Base-by-base conservation (phyloP, 2,797 vertebrate species). In the Novumbra hubbsi region DNA sequence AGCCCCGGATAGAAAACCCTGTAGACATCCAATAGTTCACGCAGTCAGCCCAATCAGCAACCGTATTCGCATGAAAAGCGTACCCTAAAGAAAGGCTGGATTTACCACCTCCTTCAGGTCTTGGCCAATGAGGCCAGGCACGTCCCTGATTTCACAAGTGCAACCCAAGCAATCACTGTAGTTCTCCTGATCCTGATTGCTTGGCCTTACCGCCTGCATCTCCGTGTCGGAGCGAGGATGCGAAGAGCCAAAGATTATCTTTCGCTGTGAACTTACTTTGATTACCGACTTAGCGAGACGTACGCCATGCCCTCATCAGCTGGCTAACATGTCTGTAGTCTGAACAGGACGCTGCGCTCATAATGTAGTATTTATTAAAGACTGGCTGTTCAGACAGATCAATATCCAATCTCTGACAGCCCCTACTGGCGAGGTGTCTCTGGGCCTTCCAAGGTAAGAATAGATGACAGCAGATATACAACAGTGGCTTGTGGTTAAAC, bases 351-450 rank as follows among this genome's bases (percentile, higher is more conserved):
- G 86, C 91, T 87, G 79, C 86, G 89, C 81, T 88, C 90, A 94
- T 90, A 93, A 92, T 91, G 83, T 89, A 90, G 88, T 93, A 94
- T 94, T 94, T 94, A 93, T 93, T 92, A 92, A 89, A 88, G 87
- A 73, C 88, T 73, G 71, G 90, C 83, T 91, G 84, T 91, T 93
- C 92, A 91, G 88, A 81, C 86, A 79, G 90, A 94, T 94, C 91
- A 90, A 92, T 95, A 92, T 78, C 91, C 86, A 71, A 63, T 90
- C 86, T 89, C 83, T 88, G 83, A 84, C 27, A 28, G 60, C 60
- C 83, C 91, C 87, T 86, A 21, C 11, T 19, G 34, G 50, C n/a
- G 50, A 34, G n/a, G 30, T n/a, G 86, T 84, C 88, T 92, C 91
- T 91, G 88, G 85, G 80, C 88, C 89, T 30, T 83, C 84, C 81